Conservation (phyloP, 2,888 invertebrate species). For the Drosophila greeni region DNA sequence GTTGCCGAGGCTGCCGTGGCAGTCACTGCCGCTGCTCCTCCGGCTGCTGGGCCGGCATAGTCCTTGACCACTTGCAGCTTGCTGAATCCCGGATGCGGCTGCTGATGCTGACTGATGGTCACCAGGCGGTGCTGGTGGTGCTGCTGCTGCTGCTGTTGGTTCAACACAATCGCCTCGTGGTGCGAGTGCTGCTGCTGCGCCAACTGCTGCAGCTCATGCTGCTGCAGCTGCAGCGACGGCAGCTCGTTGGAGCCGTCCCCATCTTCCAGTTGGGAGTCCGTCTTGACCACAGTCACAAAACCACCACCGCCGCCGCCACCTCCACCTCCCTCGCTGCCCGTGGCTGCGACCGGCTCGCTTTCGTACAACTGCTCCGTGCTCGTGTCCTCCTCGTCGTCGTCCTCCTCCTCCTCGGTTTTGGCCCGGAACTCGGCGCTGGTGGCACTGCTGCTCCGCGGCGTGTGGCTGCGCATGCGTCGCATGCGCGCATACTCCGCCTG, state of each 20-base stretch:
- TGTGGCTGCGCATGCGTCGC: constrained; percentile 77
- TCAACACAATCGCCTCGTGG: constrained; percentile 65
- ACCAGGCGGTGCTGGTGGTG: constrained; percentile 65
- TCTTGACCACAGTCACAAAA: constrained; percentile 55
- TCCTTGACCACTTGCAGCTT: constrained; percentile 48
- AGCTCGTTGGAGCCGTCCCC: constrained; percentile 58
- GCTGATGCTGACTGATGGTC: constrained; percentile 65
- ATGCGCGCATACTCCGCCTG: constrained; percentile 78
- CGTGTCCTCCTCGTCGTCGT: constrained; percentile 55
- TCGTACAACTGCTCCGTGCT: constrained; percentile 74
- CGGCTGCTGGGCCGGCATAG: constrained; percentile 6
- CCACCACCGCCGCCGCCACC: constrained; percentile 34
- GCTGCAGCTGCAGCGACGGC: constrained; percentile 58
- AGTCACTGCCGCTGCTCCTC: constrained; percentile 38
- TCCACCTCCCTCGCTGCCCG: constrained; percentile 17
- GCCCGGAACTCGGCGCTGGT: constrained; percentile 65
- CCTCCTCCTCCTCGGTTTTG: constrained; percentile 57
- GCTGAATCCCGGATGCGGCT: constrained; percentile 48
- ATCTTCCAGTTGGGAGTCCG: constrained; percentile 56
- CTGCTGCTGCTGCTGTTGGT: constrained; percentile 60
- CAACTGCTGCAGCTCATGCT: constrained; percentile 64
- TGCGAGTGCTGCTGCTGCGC: constrained; percentile 58
- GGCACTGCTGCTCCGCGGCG: constrained; percentile 73
- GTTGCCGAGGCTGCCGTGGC: constrained; percentile 20
- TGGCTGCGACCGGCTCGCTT: constrained; percentile 51